Evolutionary conservation across 2,797 vertebrate species (phyloP).

Genomic region (Argyrosomus regius): DNA sequence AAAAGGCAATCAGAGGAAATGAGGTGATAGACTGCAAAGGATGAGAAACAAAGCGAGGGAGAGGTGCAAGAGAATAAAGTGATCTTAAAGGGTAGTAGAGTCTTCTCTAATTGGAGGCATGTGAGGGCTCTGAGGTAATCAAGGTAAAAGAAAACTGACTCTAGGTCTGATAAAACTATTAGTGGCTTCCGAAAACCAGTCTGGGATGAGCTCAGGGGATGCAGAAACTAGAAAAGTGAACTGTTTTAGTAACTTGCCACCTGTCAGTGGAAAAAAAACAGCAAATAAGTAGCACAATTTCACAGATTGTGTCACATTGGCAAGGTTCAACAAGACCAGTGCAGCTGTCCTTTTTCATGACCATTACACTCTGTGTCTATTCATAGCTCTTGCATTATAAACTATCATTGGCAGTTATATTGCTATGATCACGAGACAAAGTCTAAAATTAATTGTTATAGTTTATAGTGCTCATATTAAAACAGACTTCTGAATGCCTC

Average conservation of each 20-base stretch:
- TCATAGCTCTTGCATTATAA: not conserved
- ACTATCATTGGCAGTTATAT: not conserved
- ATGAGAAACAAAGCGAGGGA: slow-evolving; percentile 47
- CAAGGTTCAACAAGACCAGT: not conserved
- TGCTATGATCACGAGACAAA: not conserved
- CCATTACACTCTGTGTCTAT: not conserved
- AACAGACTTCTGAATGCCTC: not conserved
- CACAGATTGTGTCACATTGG: not conserved
- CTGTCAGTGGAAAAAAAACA: not conserved
- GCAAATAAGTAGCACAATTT: not conserved
- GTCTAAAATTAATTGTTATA: not conserved
- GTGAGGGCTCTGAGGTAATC: slow-evolving; percentile 74
- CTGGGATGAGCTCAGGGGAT: not conserved
- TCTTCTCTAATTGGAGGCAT: slow-evolving; percentile 73
- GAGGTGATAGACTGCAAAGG: slow-evolving; percentile 46
- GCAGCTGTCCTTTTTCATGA: not conserved
- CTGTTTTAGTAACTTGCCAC: not conserved
- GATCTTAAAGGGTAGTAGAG: slow-evolving; percentile 64
- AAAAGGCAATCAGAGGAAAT: slow-evolving; percentile 65
- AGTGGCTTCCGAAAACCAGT: slow-evolving; percentile 53
- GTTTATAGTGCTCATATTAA: not conserved
- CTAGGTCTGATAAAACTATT: slow-evolving; percentile 74
- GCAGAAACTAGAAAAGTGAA: slow-evolving; percentile 1
- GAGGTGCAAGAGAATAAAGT: slow-evolving; percentile 60
- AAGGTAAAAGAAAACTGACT: slow-evolving; percentile 63